These are phyloP conservation scores for Cyanoliseus patagonus DNA, from an alignment of 2,113 vertebrate species.

Conservation along the genomic window DNA sequence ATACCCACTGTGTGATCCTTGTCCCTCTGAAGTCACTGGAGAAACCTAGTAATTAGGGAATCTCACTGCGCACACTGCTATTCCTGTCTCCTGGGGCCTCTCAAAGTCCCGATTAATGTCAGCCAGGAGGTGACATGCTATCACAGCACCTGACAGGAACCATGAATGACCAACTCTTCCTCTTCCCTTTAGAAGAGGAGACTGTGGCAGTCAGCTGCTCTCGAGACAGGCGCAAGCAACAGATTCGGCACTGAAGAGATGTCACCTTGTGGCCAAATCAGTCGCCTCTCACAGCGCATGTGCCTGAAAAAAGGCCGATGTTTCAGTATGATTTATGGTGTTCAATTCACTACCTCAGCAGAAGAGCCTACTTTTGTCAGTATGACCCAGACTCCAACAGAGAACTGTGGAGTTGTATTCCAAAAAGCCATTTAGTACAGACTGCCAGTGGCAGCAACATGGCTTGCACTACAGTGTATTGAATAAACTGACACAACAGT, in stretches of 20 bases:
- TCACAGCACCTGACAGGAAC: neutral
- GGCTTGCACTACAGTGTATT: neutral
- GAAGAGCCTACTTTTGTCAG: neutral
- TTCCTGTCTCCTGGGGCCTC: neutral
- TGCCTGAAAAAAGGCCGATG: neutral
- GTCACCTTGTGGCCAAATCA: neutral
- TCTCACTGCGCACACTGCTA: neutral
- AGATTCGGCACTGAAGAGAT: neutral
- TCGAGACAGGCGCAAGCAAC: neutral
- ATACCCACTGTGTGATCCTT: neutral
- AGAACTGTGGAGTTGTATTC: neutral
- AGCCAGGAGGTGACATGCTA: neutral
- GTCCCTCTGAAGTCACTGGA: neutral
- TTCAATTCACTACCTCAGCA: neutral
- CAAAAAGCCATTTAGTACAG: neutral
- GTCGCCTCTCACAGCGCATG: accelerated
- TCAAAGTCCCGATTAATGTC: accelerated
- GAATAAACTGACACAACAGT: neutral
- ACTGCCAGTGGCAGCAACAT: neutral
- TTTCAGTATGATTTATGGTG: neutral
- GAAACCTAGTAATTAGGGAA: neutral
- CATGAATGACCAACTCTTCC: neutral
- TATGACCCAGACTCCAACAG: neutral
- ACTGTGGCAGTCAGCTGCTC: neutral
- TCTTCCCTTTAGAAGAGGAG: neutral